Evolutionary conservation across 2,888 invertebrate genomes (phyloP).

Genomic region (Trissoscelio sp.): DNA sequence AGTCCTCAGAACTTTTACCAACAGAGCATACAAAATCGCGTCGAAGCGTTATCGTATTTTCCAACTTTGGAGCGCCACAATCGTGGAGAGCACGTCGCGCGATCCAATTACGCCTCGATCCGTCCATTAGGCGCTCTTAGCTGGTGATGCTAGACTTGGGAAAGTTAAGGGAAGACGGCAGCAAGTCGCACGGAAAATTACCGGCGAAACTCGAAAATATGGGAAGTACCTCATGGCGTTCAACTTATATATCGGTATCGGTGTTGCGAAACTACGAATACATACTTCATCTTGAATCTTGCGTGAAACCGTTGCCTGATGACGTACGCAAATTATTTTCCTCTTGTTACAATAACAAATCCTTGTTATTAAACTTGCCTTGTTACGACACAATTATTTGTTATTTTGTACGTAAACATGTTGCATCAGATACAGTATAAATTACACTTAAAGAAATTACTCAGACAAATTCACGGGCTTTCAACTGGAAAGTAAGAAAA

Average conservation of each 20-base stretch:
- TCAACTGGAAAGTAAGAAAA: no score
- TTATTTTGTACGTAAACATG: constrained; percentile 13
- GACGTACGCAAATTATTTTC: constrained; percentile 38
- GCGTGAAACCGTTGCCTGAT: constrained; percentile 32
- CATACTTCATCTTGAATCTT: constrained; percentile 72
- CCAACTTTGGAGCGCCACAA: constrained; percentile 65
- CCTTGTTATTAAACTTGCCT: constrained; percentile 22
- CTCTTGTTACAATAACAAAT: constrained; percentile 7
- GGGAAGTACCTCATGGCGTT: constrained; percentile 73
- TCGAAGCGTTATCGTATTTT: constrained; percentile 66
- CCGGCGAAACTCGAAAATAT: constrained; percentile 74
- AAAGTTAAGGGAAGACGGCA: constrained; percentile 69
- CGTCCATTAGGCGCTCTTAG: constrained; percentile 71
- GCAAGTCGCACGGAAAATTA: constrained; percentile 77
- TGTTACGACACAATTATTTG: constrained; percentile 22
- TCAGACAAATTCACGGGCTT: not conserved
- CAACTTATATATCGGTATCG: constrained; percentile 71
- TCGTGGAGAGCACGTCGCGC: constrained; percentile 64
- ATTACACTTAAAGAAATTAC: not conserved
- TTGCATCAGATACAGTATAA: not conserved
- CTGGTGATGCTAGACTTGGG: constrained; percentile 61
- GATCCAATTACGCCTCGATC: constrained; percentile 71
- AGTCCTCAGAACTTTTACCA: constrained; percentile 45
- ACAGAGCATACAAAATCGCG: constrained; percentile 62
- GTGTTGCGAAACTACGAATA: constrained; percentile 72